phyloP scores from a whole-genome alignment of 2,888 invertebrate species.

The Branchipolynoe longqiensis region DNA sequence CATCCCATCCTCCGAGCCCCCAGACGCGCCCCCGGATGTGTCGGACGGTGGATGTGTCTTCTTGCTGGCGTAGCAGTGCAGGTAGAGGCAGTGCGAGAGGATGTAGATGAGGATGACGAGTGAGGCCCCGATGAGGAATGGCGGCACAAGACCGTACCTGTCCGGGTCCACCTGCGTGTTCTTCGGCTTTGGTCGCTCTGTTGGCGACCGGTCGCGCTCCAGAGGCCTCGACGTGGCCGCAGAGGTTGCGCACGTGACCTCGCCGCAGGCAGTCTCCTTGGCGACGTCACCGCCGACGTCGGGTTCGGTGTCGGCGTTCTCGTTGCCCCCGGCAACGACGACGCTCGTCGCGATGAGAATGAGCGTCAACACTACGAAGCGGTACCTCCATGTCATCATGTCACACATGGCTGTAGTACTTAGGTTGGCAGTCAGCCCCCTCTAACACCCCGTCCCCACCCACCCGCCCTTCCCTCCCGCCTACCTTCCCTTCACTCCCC shows the following conservation, averaged over 20 bases:
- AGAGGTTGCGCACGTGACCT: neutral
- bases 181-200: neutral
- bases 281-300: too few species aligned
- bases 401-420: too few species aligned
- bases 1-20: neutral
- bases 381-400: too few species aligned
- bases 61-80: constrained; percentile 65
- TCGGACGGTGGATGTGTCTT: neutral
- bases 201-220: constrained; percentile 7
- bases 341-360: too few species aligned
- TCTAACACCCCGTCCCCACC: too few species aligned
- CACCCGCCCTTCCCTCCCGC: too few species aligned
- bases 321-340: too few species aligned
- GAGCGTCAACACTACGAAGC: too few species aligned
- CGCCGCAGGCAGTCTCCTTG: neutral
- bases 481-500: too few species aligned
- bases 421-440: too few species aligned
- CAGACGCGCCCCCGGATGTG: neutral
- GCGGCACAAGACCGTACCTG: constrained; percentile 66
- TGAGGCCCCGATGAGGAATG: constrained; percentile 68
- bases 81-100: constrained; percentile 65
- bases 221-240: neutral
- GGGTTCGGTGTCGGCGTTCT: too few species aligned
- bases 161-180: constrained; percentile 1
- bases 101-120: constrained; percentile 67